Evolutionary conservation across 2,113 vertebrate genomes (phyloP), one percentile per base, ranked within the genome.

Genomic region (Saccopteryx bilineata): DNA sequence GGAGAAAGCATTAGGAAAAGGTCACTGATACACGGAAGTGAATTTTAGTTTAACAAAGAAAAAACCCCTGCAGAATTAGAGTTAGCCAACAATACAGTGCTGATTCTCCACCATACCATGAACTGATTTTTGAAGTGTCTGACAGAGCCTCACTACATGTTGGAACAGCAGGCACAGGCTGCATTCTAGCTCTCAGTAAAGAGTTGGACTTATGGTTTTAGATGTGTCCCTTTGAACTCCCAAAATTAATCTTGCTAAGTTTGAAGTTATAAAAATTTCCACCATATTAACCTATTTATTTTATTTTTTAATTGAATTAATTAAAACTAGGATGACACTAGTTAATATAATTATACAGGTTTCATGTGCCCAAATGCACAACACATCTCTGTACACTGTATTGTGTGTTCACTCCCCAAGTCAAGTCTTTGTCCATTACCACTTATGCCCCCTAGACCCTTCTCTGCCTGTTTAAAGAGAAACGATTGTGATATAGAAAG

Each of bases 381-480:
- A 39, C 39, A 39, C 39, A 39, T 39, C 39, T 39, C 39, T 39
- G 39, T 39, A 39, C 39, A 39, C 39, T 39, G 39, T 39, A 39
- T 39, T 39, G 39, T 39, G 39, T 39, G 39, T 39, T 39, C 39
- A 39, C 39, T 3, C 39, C 39, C 39, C 39, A 39, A 39, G 39
- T 39, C 39, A 39, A 39, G 39, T 39, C 39, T 39, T 39, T 39
- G 39, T 39, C 39, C 39, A 39, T 39, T 39, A 39, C 39, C 39
- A 39, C 39, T 39, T 39, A 39, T 39, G 39, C 39, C 39, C 39
- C 39, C 39, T 39, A 39, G 39, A 39, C 39, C 39, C 39, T 39
- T 39, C 3, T 39, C 39, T 39, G 39, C 71, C 65, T 85, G 83
- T 79, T 80, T 79, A 84, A 95, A 97, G 21, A 61, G n/a, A 39